phyloP scores from a whole-genome alignment of 1,140 invertebrate genomes.

The Chionoecetes opilio region DNA sequence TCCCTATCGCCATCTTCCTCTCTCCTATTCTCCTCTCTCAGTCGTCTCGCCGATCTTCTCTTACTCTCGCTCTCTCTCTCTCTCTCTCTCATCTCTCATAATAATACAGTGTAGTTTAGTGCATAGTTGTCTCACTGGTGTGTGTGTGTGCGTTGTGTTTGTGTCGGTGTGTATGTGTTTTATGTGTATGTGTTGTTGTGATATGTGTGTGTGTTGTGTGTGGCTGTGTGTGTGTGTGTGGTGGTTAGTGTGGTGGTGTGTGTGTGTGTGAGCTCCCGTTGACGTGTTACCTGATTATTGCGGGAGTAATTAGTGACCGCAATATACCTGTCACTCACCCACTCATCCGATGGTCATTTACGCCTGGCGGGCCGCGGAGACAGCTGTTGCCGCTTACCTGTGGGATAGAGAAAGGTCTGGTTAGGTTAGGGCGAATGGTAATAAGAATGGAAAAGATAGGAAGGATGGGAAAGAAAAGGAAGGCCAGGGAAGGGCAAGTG shows the following conservation, averaged over 20 bases:
- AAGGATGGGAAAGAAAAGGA: background rate
- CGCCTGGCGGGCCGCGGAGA: background rate
- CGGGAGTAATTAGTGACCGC: background rate
- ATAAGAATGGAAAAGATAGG: background rate
- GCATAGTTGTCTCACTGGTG: no score
- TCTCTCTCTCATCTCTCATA: no score
- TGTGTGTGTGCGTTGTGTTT: no score
- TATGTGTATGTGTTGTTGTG: background rate
- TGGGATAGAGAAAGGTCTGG: background rate
- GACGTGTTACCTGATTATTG: background rate
- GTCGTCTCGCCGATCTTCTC: no score
- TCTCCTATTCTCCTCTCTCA: no score
- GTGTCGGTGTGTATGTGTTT: no score
- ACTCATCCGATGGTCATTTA: background rate
- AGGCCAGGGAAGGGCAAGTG: background rate
- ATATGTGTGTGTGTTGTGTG: slow-evolving; percentile 10
- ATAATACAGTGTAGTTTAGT: no score
- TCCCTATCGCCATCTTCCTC: no score
- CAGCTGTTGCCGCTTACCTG: background rate
- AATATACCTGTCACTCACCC: background rate
- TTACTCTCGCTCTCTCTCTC: no score
- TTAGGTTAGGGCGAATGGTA: background rate
- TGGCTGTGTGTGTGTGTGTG: background rate
- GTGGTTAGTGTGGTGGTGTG: background rate
- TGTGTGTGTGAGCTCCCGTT: background rate